Percentiles rank a stretch among this genome's conserved stretches.
phyloP scores from a whole-genome alignment of 2,797 vertebrate species.

The Chaetodon trifasciatus region DNA sequence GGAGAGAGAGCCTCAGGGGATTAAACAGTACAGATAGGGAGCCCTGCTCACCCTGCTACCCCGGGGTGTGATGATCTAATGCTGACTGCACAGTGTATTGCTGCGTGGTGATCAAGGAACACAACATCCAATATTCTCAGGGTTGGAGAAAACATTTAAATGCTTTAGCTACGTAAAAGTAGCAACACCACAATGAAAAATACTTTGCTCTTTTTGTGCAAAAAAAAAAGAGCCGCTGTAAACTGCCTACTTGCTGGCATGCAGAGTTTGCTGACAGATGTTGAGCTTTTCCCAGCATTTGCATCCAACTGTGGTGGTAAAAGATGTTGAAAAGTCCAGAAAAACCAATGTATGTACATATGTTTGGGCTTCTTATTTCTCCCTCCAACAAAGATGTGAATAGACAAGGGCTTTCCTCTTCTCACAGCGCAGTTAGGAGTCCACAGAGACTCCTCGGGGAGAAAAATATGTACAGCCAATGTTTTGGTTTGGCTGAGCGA shows the following conservation, averaged over 20 bases:
- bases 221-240: background rate
- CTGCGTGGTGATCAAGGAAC: background rate
- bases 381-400: slow-evolving; percentile 30
- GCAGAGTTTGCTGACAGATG: slow-evolving; percentile 17
- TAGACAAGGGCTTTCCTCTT: slow-evolving; percentile 36
- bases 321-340: slow-evolving; percentile 25
- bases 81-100: background rate
- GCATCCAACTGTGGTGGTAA: background rate
- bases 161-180: background rate
- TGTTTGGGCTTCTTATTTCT: slow-evolving; percentile 55
- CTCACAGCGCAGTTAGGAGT: slow-evolving; percentile 26
- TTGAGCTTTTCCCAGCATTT: background rate
- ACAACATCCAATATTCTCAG: slow-evolving; percentile 1
- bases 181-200: background rate
- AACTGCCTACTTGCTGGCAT: background rate
- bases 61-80: slow-evolving; percentile 9
- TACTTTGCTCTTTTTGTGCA: background rate
- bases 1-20: slow-evolving; percentile 28
- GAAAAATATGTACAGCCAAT: slow-evolving; percentile 36
- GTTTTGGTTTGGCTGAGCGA: slow-evolving; percentile 42
- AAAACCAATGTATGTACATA: background rate
- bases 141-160: background rate
- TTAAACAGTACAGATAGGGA: slow-evolving; percentile 29
- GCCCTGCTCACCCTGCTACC: slow-evolving; percentile 20
- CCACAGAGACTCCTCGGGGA: slow-evolving; percentile 32